Evolutionary conservation across 2,888 invertebrate species (phyloP), one percentile per base, ranked within the genome.

Genomic region (Oscheius sp.): DNA sequence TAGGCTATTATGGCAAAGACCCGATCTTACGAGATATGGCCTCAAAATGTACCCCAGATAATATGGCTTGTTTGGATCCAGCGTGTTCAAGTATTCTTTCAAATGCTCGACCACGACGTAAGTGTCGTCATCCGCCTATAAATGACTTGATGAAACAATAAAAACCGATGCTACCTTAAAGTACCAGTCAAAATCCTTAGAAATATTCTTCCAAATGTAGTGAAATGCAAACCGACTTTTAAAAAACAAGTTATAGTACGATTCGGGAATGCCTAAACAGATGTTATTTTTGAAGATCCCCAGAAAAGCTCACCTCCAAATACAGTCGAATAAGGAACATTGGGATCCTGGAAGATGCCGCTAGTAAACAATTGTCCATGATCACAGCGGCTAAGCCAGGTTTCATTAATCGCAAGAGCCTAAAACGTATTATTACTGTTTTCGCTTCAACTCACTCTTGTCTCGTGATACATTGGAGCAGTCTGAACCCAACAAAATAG

Each of bases 151-250:
- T 10, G 9, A 5, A 4, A 21, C 10, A 37, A 32, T 73, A 0
- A 42, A 5, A 7, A 42, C 4, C 7, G 42, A 21, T 51, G 60
- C 37, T 10, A 82, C 80, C 74, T 81, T 82, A n/a, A 82, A 33
- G 51, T 83, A 82, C 82, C 82, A 83, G 32, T 80, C 80, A 53
- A 82, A 83, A 7, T 83, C 76, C 10, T 66, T 42, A 0, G 75
- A 79, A 53, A 83, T 76, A 13, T 77, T 35, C 33, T 62, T 48
- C 53, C 66, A 80, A n/a, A 77, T 76, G 73, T 81, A 81, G 48
- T 76, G 73, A 60, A 83, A 75, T 42, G 79, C 82, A 53, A 66
- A 79, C 10, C 77, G 77, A 35, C 77, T 77, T 60, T 83, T 83
- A 73, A 65, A 79, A 72, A 82, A 83, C 9, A 83, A 73, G 50